Base-by-base conservation (phyloP, 2,113 vertebrate species). In the Falcunculus frontatus region DNA sequence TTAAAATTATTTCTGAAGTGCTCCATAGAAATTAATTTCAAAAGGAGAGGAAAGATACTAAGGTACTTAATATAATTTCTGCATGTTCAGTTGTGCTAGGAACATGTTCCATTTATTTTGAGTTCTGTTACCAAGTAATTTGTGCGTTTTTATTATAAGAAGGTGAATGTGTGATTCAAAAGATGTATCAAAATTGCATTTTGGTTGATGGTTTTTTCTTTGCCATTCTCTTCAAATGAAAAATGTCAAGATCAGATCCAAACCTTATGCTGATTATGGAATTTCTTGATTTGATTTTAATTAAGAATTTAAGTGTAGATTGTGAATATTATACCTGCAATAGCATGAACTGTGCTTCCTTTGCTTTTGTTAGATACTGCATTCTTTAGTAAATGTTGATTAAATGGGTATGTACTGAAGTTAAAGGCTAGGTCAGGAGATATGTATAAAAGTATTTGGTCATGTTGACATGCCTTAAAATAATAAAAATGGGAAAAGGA, bases 1-100 rank as follows among this genome's bases (percentile, higher is more conserved):
- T 89, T 68, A 62, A 93, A 87, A 72, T 90, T 52, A 73, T 83
- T 86, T 88, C 55, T 93, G 39, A 60, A 77, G n/a, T 50, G 23
- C 46, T 86, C 46, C 23, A 10, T 33, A 46, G 75, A 84, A 80
- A 70, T 84, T 74, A 14, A 63, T 86, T 93, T 86, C 15, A 56
- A 65, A 74, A 74, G n/a, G 22, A 91, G 11, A 9, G 18, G 20
- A 56, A 59, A 76, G 55, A 30, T 85, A 50, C 14, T 25, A n/a
- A 57, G 44, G 59, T 82, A 59, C 75, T 88, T 84, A 72, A 67
- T 78, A 19, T 64, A 80, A n/a, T 44, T 80, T 50, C 37, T 84
- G 2, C 2, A 0, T 55, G 33, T 77, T 78, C 55, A 69, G 0
- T 74, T 67, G 11, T 70, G 9, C 57, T 83, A 53, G n/a, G 37